Conservation (phyloP, 1,140 invertebrate species). For the Oncopodura yosiiana region DNA sequence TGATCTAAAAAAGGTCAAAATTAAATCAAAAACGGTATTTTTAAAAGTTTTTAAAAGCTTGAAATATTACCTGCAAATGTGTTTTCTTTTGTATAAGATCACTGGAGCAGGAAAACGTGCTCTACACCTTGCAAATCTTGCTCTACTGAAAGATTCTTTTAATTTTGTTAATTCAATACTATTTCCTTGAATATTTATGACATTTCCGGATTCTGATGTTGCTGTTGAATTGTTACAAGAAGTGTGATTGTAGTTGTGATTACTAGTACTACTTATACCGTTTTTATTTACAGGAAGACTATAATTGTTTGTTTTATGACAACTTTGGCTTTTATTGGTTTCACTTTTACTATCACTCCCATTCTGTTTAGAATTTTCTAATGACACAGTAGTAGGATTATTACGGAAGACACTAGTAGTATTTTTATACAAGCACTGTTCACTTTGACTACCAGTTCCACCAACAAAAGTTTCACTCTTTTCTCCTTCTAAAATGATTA, state of each 20-base stretch:
- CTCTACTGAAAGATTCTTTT: slow-evolving; percentile 34
- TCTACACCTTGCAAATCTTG: slow-evolving; percentile 54
- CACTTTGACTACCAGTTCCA: neutral
- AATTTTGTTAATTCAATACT: slow-evolving; percentile 24
- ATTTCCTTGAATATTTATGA: too few relatives aligned
- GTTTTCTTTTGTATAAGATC: slow-evolving; percentile 65
- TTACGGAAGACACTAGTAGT: too few relatives aligned
- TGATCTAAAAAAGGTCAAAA: slow-evolving; percentile 42
- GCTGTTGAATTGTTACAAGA: slow-evolving; percentile 2
- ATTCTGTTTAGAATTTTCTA: slow-evolving; percentile 10
- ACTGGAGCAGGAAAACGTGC: slow-evolving; percentile 68
- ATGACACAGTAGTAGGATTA: too few relatives aligned
- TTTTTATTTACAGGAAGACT: neutral
- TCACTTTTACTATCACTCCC: neutral
- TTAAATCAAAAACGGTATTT: neutral
- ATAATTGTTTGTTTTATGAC: neutral
- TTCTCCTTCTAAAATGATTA: slow-evolving; percentile 61
- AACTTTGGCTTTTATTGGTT: neutral
- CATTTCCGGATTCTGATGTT: neutral
- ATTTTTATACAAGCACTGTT: too few relatives aligned
- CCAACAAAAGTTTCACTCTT: slow-evolving; percentile 35
- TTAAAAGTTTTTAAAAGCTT: too few relatives aligned
- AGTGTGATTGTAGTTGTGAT: slow-evolving; percentile 1
- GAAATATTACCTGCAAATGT: slow-evolving; percentile 49
- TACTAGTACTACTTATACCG: neutral